Conservation (phyloP, 2,113 vertebrate genomes). For the Grallaria varia region DNA sequence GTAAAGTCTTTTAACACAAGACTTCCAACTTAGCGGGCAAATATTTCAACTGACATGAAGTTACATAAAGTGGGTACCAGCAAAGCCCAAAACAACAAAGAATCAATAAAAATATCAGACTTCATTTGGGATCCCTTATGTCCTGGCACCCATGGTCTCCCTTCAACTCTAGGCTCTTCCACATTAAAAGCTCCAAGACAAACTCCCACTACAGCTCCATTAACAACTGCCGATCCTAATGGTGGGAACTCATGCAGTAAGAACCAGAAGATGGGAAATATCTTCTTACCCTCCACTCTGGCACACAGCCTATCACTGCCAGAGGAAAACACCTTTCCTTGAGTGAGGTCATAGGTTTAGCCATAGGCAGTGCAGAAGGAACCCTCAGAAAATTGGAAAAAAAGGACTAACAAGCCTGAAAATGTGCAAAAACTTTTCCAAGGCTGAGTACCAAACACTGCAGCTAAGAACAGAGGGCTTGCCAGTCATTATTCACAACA, state of each 20-base stretch:
- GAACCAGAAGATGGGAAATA: not conserved
- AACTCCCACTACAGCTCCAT: not conserved
- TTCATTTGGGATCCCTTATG: fast-evolving
- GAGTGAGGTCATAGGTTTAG: not conserved
- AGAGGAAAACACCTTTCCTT: not conserved
- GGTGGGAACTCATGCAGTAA: not conserved
- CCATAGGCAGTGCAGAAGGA: not conserved
- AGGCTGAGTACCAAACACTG: not conserved
- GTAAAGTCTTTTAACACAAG: not conserved
- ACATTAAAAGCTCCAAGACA: not conserved
- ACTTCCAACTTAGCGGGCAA: not conserved
- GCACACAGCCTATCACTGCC: fast-evolving
- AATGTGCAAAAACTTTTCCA: not conserved
- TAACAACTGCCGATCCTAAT: not conserved
- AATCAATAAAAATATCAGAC: not conserved
- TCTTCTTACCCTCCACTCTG: not conserved
- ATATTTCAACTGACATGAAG: not conserved
- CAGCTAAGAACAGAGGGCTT: not conserved
- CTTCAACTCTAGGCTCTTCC: not conserved
- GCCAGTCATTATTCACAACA: fast-evolving
- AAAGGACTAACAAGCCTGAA: not conserved
- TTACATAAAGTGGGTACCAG: not conserved
- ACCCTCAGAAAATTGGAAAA: not conserved
- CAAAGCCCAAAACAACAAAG: not conserved
- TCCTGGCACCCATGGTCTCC: not conserved